Evolutionary conservation across 2,113 vertebrate species (phyloP).

Genomic region (Sitta europaea): DNA sequence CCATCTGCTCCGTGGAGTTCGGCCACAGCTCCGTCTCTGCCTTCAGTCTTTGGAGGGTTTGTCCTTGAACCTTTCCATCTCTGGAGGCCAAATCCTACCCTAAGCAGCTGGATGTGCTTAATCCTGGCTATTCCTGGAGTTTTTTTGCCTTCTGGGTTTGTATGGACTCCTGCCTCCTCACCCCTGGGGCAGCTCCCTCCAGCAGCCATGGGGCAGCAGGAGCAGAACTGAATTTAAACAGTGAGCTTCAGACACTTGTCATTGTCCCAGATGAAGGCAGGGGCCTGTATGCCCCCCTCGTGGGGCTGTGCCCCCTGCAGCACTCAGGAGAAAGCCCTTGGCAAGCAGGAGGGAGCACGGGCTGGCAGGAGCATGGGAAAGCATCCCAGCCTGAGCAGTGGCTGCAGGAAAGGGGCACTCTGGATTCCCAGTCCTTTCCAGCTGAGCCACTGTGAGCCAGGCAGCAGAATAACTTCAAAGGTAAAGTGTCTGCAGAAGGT

Average conservation of each 20-base stretch:
- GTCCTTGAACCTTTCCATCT: neutral
- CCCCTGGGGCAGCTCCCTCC: rapidly evolving
- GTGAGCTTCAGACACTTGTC: neutral
- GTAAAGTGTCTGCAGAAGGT: neutral
- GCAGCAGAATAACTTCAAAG: neutral
- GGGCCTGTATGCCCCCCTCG: rapidly evolving
- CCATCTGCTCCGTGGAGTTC: neutral
- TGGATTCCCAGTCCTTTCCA: neutral
- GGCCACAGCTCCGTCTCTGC: neutral
- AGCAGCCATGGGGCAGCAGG: rapidly evolving
- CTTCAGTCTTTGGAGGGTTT: rapidly evolving
- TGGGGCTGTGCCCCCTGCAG: neutral
- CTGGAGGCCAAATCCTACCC: neutral
- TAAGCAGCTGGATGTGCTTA: neutral
- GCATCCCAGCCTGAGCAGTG: neutral
- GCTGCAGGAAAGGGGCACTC: rapidly evolving
- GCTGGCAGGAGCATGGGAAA: neutral
- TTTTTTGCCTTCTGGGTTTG: neutral
- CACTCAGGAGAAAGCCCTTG: neutral
- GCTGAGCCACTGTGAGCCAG: rapidly evolving
- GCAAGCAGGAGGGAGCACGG: neutral
- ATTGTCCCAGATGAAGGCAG: neutral
- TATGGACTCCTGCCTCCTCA: neutral
- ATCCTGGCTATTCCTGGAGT: neutral
- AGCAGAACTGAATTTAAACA: neutral